Base-by-base conservation (phyloP, 2,888 invertebrate species). In the Electrophaes corylata region DNA sequence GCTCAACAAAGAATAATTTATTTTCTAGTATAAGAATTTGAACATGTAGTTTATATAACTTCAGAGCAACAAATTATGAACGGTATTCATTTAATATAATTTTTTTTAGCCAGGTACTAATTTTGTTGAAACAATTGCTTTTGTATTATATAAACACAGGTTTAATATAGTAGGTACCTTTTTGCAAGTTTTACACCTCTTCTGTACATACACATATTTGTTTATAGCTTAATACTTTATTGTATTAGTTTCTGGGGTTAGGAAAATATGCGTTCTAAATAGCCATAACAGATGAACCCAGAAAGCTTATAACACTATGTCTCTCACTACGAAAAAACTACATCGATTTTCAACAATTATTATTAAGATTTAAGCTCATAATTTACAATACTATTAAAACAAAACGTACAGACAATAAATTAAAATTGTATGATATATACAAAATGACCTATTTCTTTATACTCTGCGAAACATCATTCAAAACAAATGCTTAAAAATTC, bases 321-420 rank as follows among this genome's bases (percentile, higher is more conserved):
- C 16, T 29, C 10, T 29, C 1, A 29, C 16, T 37, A 37, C 6
- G 10, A 37, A 37, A 37, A 26, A 26, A 35, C 19, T n/a, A 6
- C 18, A 16, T 48, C 18, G 14, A 48, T 48, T 18, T 39, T 16
- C 23, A 26, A 47, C 47, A 20, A 37, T 20, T 18, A 49, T 29
- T 29, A 49, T 39, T 29, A 26, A 39, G 29, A 41, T 49, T 29
- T 49, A 49, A 49, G 49, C 40, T 40, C 49, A 49, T 40, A 31
- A 20, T 47, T 33, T 23, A 48, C 26, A 29, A 44, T 29, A 29
- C 2, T 29, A 35, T 31, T 19, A 40, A n/a, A 14, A 49, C 29
- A 49, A 19, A 39, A 48, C 47, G 23, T 19, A 14, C 31, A 37
- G 49, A 40, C n/a, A 18, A 46, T 3, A 11, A 19, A 20, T 41